A percentile compares a stretch with the other conserved stretches of the same genome.
Evolutionary conservation across 2,797 vertebrate genomes (phyloP).

Genomic region (Potorous gilbertii): DNA sequence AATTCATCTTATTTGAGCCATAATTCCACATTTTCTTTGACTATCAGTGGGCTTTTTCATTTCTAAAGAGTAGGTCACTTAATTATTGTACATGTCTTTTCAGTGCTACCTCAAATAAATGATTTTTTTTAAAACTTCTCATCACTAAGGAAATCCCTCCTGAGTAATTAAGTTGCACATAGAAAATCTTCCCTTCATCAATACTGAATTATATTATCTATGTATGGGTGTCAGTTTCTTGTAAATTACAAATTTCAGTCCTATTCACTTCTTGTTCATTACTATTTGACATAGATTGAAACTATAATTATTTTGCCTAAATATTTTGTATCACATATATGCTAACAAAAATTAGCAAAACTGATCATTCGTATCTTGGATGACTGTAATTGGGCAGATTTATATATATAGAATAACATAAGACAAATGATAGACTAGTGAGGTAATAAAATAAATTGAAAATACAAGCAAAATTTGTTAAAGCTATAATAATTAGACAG

Average conservation of each 20-base stretch:
- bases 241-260: conserved; percentile 49
- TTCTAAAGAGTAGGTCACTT: conserved; percentile 17
- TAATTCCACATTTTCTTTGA: conserved; percentile 31
- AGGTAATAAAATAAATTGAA: conserved; percentile 60
- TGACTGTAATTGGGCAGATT: conserved; percentile 51
- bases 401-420: conserved; percentile 59
- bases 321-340: conserved; percentile 51
- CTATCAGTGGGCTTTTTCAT: not conserved
- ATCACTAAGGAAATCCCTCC: conserved; percentile 42
- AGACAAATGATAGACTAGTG: conserved; percentile 57
- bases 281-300: conserved; percentile 30
- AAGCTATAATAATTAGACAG: conserved; percentile 66
- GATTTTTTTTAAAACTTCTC: conserved; percentile 60
- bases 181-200: conserved; percentile 21
- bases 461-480: conserved; percentile 48
- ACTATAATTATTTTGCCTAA: conserved; percentile 54
- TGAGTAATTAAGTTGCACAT: conserved; percentile 47
- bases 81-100: conserved; percentile 40
- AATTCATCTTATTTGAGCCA: conserved; percentile 53
- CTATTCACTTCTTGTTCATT: conserved; percentile 45
- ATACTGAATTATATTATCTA: conserved; percentile 53
- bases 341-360: conserved; percentile 36
- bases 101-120: conserved; percentile 49
- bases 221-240: conserved; percentile 16
- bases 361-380: conserved; percentile 34